Conservation (phyloP, 1,140 invertebrate genomes). For the Drosophila paulistorum region DNA sequence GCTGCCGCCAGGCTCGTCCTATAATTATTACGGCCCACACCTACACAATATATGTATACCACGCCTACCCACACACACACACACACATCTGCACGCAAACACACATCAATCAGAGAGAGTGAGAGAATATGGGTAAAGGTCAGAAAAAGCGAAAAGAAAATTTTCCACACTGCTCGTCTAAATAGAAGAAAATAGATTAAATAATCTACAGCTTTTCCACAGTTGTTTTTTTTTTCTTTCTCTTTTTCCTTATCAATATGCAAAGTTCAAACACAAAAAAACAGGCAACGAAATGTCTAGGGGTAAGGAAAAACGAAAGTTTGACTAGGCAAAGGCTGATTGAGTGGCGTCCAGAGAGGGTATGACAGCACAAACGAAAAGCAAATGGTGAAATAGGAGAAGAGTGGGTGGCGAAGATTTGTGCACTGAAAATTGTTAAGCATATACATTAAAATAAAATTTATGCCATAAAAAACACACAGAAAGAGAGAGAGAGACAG, state of each 20-base stretch:
- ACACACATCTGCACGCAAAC: slow-evolving; percentile 34
- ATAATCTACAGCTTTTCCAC: slow-evolving; percentile 27
- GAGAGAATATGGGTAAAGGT: slow-evolving; percentile 22
- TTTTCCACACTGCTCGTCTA: slow-evolving; percentile 5
- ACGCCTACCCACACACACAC: slow-evolving; percentile 3
- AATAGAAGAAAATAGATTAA: slow-evolving; percentile 12
- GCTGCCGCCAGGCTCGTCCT: slow-evolving; percentile 21
- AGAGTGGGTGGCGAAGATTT: not conserved
- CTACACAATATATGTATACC: slow-evolving; percentile 16
- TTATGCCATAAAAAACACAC: slow-evolving; percentile 67
- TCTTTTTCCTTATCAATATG: slow-evolving; percentile 68
- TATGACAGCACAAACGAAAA: too few relatives aligned
- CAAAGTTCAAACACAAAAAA: slow-evolving; percentile 51
- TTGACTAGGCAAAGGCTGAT: slow-evolving; percentile 58
- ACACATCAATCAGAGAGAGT: slow-evolving; percentile 66
- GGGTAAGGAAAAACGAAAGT: slow-evolving; percentile 47
- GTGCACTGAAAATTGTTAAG: slow-evolving; percentile 71
- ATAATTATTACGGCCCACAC: slow-evolving; percentile 55
- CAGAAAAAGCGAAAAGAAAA: not conserved
- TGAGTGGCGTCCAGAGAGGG: slow-evolving; percentile 31
- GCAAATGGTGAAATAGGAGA: slow-evolving; percentile 33
- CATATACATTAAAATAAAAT: slow-evolving; percentile 79
- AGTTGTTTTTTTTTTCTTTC: slow-evolving; percentile 4
- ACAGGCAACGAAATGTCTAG: slow-evolving; percentile 13
- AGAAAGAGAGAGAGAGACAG: slow-evolving; percentile 10